Base-by-base conservation (phyloP, 2,888 invertebrate genomes). In the Keiferia lycopersicella region DNA sequence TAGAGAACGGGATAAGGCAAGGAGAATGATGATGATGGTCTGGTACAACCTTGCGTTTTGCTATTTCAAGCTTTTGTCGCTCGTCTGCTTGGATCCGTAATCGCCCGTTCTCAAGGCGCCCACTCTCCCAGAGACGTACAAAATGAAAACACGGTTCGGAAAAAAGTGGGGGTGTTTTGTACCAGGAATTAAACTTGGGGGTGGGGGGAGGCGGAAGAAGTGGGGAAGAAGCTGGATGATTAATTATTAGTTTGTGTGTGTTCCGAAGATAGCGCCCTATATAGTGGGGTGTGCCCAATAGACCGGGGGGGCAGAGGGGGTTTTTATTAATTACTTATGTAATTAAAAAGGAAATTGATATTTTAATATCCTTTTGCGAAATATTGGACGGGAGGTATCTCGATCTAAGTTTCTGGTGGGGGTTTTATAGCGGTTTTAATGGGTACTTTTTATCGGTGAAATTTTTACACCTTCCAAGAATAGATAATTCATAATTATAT, bases 161-260 rank as follows among this genome's bases (percentile, higher is more conserved):
- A 89, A 89, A 90, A 88, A 86, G 67, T 66, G 65, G 73, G 84
- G 81, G 80, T 79, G 79, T 78, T 81, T 80, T 83, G 84, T 82
- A 82, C 81, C 78, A 86, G 88, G 88, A 89, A 89, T 89, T 89
- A 89, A 88, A 88, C 83, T 85, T 77, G 80, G 84, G 81, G 75
- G 26, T 12, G 53, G 56, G 56, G 34, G 11, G 72, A 72, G 76
- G 74, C 70, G 74, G 71, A 71, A 73, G 69, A 68, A 66, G 71
- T 69, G 70, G 71, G 69, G 81, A 88, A 88, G 88, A 88, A 78
- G 86, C 79, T 78, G 82, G 89, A 90, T 91, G 91, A 91, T 90
- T 91, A 91, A 91, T 91, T 91, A 90, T 91, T 88, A 88, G 89
- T 90, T 88, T 88, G 88, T 91, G 85, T 89, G 89, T 89, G 88